Conservation (phyloP, 2,797 vertebrate genomes). For the Neopelma chrysocephalum region DNA sequence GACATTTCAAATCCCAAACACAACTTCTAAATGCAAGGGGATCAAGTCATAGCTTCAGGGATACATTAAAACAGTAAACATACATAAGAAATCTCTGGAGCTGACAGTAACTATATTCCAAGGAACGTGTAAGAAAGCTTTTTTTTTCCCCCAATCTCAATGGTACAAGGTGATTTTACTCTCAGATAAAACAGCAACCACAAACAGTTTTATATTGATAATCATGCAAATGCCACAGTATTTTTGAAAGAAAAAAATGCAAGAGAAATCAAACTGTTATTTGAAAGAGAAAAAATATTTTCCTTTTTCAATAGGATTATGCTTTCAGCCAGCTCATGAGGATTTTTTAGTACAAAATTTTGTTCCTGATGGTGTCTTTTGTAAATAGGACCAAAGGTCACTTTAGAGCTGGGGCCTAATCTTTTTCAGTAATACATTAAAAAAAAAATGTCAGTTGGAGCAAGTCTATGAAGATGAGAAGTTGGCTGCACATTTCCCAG, state of each 20-base stretch:
- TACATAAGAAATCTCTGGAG: not conserved
- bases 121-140: not conserved
- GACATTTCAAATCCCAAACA: slow-evolving; percentile 30
- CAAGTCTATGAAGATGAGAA: not conserved
- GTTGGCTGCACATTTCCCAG: not conserved
- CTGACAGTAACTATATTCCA: not conserved
- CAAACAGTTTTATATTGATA: slow-evolving; percentile 5
- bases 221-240: not conserved
- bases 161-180: not conserved
- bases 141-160: not conserved
- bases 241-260: not conserved
- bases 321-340: not conserved
- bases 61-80: slow-evolving; percentile 25
- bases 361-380: not conserved
- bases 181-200: slow-evolving; percentile 27
- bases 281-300: not conserved
- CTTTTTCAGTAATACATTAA: not conserved
- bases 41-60: slow-evolving; percentile 24
- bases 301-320: not conserved
- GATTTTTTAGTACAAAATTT: not conserved
- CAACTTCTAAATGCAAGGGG: not conserved
- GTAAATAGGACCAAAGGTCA: not conserved
- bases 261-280: not conserved
- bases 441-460: not conserved
- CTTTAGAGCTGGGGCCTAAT: not conserved